Base-by-base conservation (phyloP, 1,140 invertebrate species). In the Dinothrombium tinctorium region DNA sequence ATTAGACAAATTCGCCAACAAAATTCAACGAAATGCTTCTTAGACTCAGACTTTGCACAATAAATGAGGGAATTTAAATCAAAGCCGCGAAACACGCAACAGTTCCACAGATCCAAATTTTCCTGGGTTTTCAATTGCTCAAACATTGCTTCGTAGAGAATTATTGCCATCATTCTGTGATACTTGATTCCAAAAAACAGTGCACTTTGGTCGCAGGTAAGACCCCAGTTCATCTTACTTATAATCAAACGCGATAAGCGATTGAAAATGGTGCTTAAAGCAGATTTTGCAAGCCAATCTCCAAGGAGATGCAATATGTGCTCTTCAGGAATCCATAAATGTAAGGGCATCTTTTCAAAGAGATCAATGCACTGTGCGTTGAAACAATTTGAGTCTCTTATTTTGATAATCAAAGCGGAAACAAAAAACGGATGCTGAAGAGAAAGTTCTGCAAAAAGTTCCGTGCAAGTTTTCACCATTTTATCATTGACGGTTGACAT, bases 1-100 rank as follows among this genome's bases (percentile, higher is more conserved):
- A 31, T 4, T 7, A 48, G 17, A n/a, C 46, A 37, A 7, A 26
- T 31, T 24, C 39, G 17, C 46, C 46, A 48, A 33, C 12, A 17
- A 43, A 43, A 48, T 37, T 36, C 15, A 14, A 21, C 24, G 31
- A 42, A 48, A 14, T 36, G 14, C 2, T 22, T 21, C 1, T 12
- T 12, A 5, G 23, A 3, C 9, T 2, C 11, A 6, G 36, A 33
- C 31, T 31, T 26, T 4, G 45, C 45, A 23, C 44, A 25, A n/a
- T 21, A 22, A 2, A 46, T n/a, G 11, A 21, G n/a, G 3, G 7
- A 11, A 3, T 38, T 32, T 24, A 20, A 21, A 32, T 20, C 31
- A 33, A 29, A 39, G 9, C 25, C 25, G n/a, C 5, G 22, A 25
- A 25, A 39, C 7, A 22, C 33, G 14, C 25, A 39, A 17, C 19